Evolutionary conservation across 2,888 invertebrate genomes (phyloP), one percentile per base, ranked within the genome.

Genomic region (Melinopterus prodromus): DNA sequence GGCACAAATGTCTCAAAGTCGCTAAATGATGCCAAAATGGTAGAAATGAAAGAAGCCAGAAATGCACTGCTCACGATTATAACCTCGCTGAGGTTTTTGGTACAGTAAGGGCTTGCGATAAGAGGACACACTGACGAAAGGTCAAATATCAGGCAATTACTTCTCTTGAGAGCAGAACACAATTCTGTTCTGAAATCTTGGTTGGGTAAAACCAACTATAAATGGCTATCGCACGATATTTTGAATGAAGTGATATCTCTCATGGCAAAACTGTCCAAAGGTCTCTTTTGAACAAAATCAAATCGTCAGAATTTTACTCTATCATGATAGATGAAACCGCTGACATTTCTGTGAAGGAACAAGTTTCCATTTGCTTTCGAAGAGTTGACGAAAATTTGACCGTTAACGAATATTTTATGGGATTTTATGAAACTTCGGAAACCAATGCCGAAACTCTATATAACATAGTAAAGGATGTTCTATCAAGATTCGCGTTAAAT

Each of bases 121-220:
- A 53, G 53, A 53, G 53, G 53, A 53, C 53, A 53, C 53, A 53
- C 53, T 53, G 53, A 53, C 53, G 53, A 53, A 53, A 53, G 53
- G 53, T 53, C 53, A 53, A 53, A 53, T 53, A 53, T 53, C 53
- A 53, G 5, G 53, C 5, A 53, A 53, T 53, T 53, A 53, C 53
- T 53, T 53, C 53, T 53, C 53, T 53, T 53, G 53, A 53, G 53
- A 53, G 53, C 53, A 53, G 53, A 53, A 53, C 3, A 53, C 53
- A 53, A 53, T 53, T 1, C 53, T 53, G 53, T 53, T 53, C 53
- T 53, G 53, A 53, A 53, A 12, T 53, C 53, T 53, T 53, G 53
- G 53, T 53, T 53, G 53, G 53, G 53, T 53, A 53, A 53, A 53
- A 53, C 53, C 53, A 2, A 53, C 2, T 53, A 53, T 53, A 53